Evolutionary conservation across 2,797 vertebrate species (phyloP).

Genomic region (Capromys pilorides): DNA sequence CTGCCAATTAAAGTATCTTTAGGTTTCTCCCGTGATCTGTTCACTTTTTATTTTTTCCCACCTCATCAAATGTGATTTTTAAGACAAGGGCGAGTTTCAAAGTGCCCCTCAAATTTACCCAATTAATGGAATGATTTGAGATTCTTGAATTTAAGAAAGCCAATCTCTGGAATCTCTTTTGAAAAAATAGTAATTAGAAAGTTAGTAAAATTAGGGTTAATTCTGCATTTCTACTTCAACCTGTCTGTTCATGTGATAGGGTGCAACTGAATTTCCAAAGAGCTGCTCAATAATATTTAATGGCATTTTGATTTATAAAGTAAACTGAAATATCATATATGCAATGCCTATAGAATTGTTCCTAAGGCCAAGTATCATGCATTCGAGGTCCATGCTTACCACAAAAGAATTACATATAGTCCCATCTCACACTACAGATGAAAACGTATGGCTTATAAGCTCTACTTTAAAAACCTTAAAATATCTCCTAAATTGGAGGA

Average conservation of each 20-base stretch:
- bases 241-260: constrained; percentile 28
- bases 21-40: constrained; percentile 78
- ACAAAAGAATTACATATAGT: constrained; percentile 65
- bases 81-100: constrained; percentile 81
- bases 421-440: background rate
- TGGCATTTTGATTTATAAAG: constrained; percentile 76
- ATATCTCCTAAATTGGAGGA: background rate
- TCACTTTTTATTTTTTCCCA: constrained; percentile 76
- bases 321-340: constrained; percentile 79
- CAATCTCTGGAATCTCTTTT: constrained; percentile 67
- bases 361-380: constrained; percentile 72
- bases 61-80: constrained; percentile 80
- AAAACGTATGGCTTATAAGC: background rate
- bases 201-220: constrained; percentile 70
- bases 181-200: constrained; percentile 72
- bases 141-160: constrained; percentile 70
- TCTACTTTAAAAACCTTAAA: background rate
- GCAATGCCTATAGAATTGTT: constrained; percentile 63
- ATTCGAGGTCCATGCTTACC: background rate
- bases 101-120: constrained; percentile 68
- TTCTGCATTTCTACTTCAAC: constrained; percentile 63
- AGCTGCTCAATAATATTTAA: constrained; percentile 70
- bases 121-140: constrained; percentile 74
- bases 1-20: constrained; percentile 83
- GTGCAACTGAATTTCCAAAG: constrained; percentile 71